Evolutionary conservation across 2,888 invertebrate species (phyloP).

Genomic region (Gonocerus acuteangulatus): DNA sequence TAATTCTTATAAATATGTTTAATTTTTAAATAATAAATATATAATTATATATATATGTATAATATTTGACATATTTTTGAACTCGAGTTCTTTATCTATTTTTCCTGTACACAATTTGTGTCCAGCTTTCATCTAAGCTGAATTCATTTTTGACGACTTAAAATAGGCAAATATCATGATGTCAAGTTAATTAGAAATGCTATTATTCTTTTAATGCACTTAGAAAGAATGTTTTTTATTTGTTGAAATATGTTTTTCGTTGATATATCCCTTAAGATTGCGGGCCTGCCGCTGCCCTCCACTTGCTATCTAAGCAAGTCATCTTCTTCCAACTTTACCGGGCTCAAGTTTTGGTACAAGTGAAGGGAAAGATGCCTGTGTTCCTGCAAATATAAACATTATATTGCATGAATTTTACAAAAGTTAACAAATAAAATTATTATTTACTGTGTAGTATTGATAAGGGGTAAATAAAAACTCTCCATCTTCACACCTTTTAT

Average conservation of each 20-base stretch:
- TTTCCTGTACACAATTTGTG: too few relatives aligned
- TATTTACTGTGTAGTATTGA: too few relatives aligned
- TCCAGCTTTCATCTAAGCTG: too few relatives aligned
- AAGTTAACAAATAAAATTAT: background rate
- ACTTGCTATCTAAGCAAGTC: slow-evolving; percentile 36
- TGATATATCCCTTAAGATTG: background rate
- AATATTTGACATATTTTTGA: too few relatives aligned
- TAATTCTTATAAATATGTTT: too few relatives aligned
- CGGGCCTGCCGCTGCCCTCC: background rate
- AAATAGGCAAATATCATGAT: slow-evolving; percentile 23
- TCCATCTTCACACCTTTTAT: too few relatives aligned
- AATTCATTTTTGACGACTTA: slow-evolving; percentile 4
- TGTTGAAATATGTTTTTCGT: slow-evolving; percentile 19
- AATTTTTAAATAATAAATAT: too few relatives aligned
- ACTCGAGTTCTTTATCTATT: too few relatives aligned
- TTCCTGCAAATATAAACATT: slow-evolving; percentile 35
- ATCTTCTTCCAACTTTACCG: slow-evolving; percentile 35
- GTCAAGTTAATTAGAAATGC: slow-evolving; percentile 19
- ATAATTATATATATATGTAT: too few relatives aligned
- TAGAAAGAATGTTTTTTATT: slow-evolving; percentile 15
- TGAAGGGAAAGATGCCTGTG: slow-evolving; percentile 38
- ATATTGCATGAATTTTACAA: background rate
- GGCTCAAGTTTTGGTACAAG: slow-evolving; percentile 34
- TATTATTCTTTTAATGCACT: slow-evolving; percentile 18
- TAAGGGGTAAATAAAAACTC: too few relatives aligned